Base-by-base conservation (phyloP, 2,888 invertebrate genomes). In the Troides aeacus region DNA sequence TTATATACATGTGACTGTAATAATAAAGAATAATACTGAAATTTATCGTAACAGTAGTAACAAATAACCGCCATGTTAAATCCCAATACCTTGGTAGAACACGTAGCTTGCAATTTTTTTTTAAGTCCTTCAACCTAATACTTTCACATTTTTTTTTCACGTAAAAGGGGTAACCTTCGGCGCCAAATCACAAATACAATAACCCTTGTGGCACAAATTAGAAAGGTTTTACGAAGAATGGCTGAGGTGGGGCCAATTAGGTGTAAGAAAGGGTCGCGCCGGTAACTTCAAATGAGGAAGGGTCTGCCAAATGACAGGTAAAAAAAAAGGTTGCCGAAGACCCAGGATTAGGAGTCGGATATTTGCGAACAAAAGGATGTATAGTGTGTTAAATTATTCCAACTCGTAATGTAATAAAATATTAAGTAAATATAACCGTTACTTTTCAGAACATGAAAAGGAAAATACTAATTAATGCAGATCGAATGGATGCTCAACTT, bases 181-280 rank as follows among this genome's bases (percentile, higher is more conserved):
- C 66, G 66, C 64, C 70, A 56, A 67, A 64, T 60, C 66, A 60
- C 66, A 70, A 70, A 70, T 30, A 70, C 70, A 70, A 70, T 70
- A 70, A 70, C 66, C 66, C 70, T 60, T 70, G 70, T 63, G 70
- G 70, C 61, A 61, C 66, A 70, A 70, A 66, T 70, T 70, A 70
- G 63, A 70, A 70, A 70, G 59, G 70, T 67, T 70, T 64, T 56
- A 59, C 65, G 64, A 69, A 66, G 62, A 62, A 70, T 59, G 66
- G 63, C 21, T 46, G 66, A 60, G 66, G 50, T 64, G 70, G 66
- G 57, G 42, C 66, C 70, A 70, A 70, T 70, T 70, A 70, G 63
- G 66, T 63, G 70, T 60, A 70, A 64, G 70, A 70, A 64, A 70
- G 66, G 70, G 64, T 70, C 70, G 70, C 39, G 66, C 39, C 70